A percentile compares a stretch with the other conserved stretches of the same genome.
phyloP scores from a whole-genome alignment of 2,113 vertebrate genomes.

The Coracopsis vasa region DNA sequence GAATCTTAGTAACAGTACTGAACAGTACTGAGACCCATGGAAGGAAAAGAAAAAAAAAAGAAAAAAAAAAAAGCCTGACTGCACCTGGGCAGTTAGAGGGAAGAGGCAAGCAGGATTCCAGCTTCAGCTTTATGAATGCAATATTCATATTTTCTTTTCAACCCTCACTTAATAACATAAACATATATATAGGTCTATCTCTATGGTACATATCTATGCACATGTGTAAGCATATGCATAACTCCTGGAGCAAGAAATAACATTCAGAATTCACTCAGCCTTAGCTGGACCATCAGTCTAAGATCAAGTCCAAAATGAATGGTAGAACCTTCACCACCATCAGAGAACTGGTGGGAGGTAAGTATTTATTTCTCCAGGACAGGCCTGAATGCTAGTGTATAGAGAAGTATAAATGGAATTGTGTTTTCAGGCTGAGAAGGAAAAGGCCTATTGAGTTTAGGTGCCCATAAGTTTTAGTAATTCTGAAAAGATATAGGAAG shows the following conservation, averaged over 20 bases:
- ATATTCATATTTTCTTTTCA: neutral
- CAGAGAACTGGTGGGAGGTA: neutral
- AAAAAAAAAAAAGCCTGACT: neutral
- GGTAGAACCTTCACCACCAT: fast-evolving
- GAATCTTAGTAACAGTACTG: neutral
- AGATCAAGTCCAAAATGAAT: neutral
- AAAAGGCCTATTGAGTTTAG: neutral
- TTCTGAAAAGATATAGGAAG: neutral
- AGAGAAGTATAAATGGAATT: neutral
- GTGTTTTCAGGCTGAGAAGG: neutral
- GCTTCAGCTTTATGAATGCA: neutral
- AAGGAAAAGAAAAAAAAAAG: neutral
- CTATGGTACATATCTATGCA: no score
- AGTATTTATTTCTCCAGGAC: neutral
- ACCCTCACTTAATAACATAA: neutral
- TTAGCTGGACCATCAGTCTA: neutral
- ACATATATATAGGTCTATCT: neutral
- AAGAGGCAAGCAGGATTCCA: neutral
- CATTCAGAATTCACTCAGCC: neutral
- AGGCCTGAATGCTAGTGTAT: fast-evolving
- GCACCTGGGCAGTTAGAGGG: neutral
- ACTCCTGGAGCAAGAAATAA: neutral
- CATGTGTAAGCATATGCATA: neutral
- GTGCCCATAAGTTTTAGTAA: neutral
- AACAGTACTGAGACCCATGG: neutral